These are phyloP conservation scores for Yponomeuta cagnagella DNA, from an alignment of 2,888 invertebrate species.

Conservation along the genomic window DNA sequence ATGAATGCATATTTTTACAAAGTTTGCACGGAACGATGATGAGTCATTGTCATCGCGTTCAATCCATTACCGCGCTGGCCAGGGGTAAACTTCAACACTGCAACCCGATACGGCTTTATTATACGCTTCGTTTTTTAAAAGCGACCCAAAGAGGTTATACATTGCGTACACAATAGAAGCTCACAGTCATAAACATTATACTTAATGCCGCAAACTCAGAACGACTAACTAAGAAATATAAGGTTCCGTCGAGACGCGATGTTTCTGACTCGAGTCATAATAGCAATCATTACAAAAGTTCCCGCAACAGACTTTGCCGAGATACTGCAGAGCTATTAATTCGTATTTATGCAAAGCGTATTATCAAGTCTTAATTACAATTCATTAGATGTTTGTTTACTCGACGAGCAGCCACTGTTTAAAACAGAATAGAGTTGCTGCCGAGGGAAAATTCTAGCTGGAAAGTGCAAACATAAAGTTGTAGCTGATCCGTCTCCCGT, in stretches of 20 bases:
- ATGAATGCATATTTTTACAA: slow-evolving; percentile 49
- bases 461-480: neutral
- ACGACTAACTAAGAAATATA: slow-evolving; percentile 69
- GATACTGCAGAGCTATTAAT: slow-evolving; percentile 55
- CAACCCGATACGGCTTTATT: slow-evolving; percentile 19
- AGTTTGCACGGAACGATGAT: slow-evolving; percentile 36
- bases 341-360: slow-evolving; percentile 55
- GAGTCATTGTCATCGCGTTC: slow-evolving; percentile 62
- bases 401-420: neutral
- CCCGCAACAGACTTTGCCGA: slow-evolving; percentile 53
- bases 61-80: slow-evolving; percentile 32
- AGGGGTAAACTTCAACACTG: slow-evolving; percentile 3
- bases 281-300: slow-evolving; percentile 72
- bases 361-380: slow-evolving; percentile 48
- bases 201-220: slow-evolving; percentile 49
- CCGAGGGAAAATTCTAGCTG: neutral
- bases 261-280: slow-evolving; percentile 61
- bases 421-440: neutral
- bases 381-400: slow-evolving; percentile 25
- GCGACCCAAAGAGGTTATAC: slow-evolving; percentile 44
- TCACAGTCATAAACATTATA: slow-evolving; percentile 24
- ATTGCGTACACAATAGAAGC: slow-evolving; percentile 51
- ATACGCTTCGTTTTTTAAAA: slow-evolving; percentile 24
- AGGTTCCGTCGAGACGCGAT: slow-evolving; percentile 49
- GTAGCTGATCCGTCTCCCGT: slow-evolving; percentile 23